Conservation (phyloP, 2,113 vertebrate species). For the Ornithorhynchus anatinus region DNA sequence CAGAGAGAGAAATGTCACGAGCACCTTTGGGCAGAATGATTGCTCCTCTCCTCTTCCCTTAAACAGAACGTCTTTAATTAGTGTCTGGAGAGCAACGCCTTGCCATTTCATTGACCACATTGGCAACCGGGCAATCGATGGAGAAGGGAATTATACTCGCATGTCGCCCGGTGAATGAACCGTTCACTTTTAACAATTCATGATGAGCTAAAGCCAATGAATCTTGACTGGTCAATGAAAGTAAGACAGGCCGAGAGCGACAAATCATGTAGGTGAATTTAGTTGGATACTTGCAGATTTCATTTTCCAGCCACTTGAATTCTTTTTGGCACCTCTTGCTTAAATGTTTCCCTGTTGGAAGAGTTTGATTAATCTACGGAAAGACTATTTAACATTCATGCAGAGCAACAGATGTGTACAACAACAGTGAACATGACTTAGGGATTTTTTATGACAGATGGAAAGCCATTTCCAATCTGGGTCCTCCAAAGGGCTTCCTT, state of each 20-base stretch:
- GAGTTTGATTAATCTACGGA: conserved; percentile 68
- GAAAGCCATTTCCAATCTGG: neutral
- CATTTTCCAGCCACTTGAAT: conserved; percentile 82
- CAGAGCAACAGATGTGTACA: conserved; percentile 25
- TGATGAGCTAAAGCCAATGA: conserved; percentile 6
- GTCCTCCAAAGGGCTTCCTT: fast-evolving
- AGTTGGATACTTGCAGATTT: conserved; percentile 90
- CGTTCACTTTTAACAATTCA: neutral
- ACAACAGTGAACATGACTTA: neutral
- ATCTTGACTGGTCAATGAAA: conserved; percentile 68
- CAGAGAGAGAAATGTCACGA: conserved; percentile 84
- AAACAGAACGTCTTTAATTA: conserved; percentile 75
- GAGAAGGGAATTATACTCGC: neutral
- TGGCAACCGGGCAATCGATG: conserved; percentile 10
- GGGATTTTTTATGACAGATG: neutral
- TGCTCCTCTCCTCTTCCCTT: conserved; percentile 90
- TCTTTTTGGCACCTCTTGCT: conserved; percentile 92
- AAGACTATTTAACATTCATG: conserved; percentile 16
- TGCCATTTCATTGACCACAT: conserved; percentile 65
- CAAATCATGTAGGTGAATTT: conserved; percentile 51
- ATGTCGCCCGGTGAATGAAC: neutral
- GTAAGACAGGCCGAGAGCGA: conserved; percentile 35
- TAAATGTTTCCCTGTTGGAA: conserved; percentile 91
- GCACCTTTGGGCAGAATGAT: conserved; percentile 90
- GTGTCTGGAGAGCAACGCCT: conserved; percentile 43